A percentile compares a stretch with the other conserved stretches of the same genome.
Conservation (phyloP, 2,888 invertebrate species). For the Stenolophus ochropezus region DNA sequence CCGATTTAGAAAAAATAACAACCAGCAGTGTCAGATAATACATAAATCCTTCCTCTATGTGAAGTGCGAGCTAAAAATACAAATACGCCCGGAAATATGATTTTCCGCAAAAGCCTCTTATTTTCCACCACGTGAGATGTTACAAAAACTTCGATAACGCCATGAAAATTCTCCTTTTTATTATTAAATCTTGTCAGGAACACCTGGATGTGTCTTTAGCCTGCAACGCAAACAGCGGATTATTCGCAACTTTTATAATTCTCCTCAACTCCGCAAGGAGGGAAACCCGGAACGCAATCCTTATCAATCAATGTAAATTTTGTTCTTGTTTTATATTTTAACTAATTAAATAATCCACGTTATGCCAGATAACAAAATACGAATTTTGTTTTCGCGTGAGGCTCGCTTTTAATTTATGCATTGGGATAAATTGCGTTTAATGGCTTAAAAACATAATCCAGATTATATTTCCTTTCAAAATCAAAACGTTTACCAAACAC, state of each 20-base stretch:
- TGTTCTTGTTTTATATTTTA: constrained; percentile 38
- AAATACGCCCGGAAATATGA: constrained; percentile 50
- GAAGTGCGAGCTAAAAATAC: constrained; percentile 46
- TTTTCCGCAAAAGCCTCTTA: constrained; percentile 53
- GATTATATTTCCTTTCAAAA: not conserved
- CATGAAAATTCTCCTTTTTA: constrained; percentile 48
- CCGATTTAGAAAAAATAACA: constrained; percentile 48
- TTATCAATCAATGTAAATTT: constrained; percentile 42
- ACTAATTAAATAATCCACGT: constrained; percentile 43
- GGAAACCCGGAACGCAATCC: not conserved
- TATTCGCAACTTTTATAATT: constrained; percentile 14
- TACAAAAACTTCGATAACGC: constrained; percentile 51
- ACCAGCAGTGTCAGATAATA: constrained; percentile 47
- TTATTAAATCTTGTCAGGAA: constrained; percentile 46
- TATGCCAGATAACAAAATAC: constrained; percentile 25
- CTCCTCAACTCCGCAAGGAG: not conserved
- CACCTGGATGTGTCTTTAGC: constrained; percentile 42
- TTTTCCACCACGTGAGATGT: constrained; percentile 44
- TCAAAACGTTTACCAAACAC: not conserved
- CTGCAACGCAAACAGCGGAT: not conserved
- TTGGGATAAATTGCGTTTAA: constrained; percentile 7
- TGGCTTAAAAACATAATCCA: constrained; percentile 13
- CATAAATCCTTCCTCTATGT: constrained; percentile 52
- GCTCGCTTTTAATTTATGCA: constrained; percentile 11
- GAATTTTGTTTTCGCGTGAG: constrained; percentile 30